Base-by-base conservation (phyloP, 2,797 vertebrate genomes). In the Sphenodon punctatus region DNA sequence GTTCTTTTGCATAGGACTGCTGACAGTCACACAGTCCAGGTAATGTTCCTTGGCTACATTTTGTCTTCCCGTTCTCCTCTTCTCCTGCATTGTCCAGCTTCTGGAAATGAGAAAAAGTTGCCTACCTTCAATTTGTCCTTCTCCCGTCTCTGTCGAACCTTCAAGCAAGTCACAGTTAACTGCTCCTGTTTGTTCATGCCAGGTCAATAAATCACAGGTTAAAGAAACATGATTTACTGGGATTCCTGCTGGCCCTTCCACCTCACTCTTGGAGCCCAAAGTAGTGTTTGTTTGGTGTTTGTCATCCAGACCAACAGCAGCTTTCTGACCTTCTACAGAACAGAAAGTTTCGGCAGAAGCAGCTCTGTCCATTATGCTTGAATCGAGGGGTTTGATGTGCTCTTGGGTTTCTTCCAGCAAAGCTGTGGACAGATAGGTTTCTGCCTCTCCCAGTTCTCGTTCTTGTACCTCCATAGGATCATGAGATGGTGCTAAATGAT, bases 121-220 rank as follows among this genome's bases (percentile, higher is more conserved):
- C 14, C 36, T 30, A 12, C 17, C 45, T 32, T 38, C 10, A 1
- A 25, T 11, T 55, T 66, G 49, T 15, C 49, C n/a, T 53, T 53
- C 49, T 53, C 49, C 27, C 15, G 30, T 59, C 42, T 8, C 0
- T 0, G n/a, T 59, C 0, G 0, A 74, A 15, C 15, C 42, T 30
- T 48, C 30, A 25, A 0, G 0, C 59, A 60, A 8, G 64, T 9
- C 19, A 48, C 60, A 1, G 0, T 19, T 16, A 3, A 32, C 15
- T 17, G 23, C 1, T 0, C 2, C 43, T 1, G 3, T 15, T 19
- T 27, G 16, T 27, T 53, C 16, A 27, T 30, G 32, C 23, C 34
- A 7, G 68, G 22, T 10, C 10, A 8, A 30, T 0, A 5, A n/a
- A 22, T 5, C 38, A 15, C 27, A 13, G 7, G 45, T 8, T 19